These are phyloP conservation scores for Propsilocerus akamusi DNA, from an alignment of 1,140 invertebrate genomes.

Conservation along the genomic window DNA sequence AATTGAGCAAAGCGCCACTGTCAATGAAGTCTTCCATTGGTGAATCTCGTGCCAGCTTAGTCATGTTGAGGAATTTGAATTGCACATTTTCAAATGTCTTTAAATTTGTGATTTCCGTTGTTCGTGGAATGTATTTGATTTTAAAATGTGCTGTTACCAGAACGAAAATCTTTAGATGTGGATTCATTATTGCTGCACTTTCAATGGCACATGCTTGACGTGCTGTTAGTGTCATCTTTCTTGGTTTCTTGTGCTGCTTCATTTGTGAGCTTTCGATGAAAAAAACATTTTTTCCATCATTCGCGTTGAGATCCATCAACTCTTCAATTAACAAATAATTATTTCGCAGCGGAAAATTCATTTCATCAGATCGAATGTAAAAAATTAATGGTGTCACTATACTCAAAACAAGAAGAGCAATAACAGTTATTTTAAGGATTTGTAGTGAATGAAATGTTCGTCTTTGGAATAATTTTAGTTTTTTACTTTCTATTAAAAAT, in stretches of 20 bases:
- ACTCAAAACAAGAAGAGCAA: background rate
- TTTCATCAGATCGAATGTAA: background rate
- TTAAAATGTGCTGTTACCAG: background rate
- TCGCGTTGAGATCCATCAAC: background rate
- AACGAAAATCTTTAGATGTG: background rate
- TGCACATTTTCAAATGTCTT: background rate
- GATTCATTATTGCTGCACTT: background rate
- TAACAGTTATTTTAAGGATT: background rate
- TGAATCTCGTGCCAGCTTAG: slow-evolving; percentile 11
- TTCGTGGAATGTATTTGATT: background rate
- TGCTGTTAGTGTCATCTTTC: background rate
- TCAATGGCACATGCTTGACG: background rate
- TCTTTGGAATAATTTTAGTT: no score
- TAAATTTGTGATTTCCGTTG: background rate
- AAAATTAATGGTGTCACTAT: background rate
- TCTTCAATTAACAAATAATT: background rate
- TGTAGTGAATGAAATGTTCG: background rate
- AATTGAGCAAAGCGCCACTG: slow-evolving; percentile 19
- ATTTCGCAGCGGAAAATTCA: background rate
- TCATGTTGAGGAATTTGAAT: background rate
- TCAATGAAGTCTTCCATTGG: slow-evolving; percentile 29
- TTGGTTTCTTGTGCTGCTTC: background rate
- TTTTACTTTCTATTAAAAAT: no score
- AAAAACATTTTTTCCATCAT: background rate
- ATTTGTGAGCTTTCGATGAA: background rate